Evolutionary conservation across 1,140 invertebrate genomes (phyloP).

Genomic region (Melipona quadrifasciata): DNA sequence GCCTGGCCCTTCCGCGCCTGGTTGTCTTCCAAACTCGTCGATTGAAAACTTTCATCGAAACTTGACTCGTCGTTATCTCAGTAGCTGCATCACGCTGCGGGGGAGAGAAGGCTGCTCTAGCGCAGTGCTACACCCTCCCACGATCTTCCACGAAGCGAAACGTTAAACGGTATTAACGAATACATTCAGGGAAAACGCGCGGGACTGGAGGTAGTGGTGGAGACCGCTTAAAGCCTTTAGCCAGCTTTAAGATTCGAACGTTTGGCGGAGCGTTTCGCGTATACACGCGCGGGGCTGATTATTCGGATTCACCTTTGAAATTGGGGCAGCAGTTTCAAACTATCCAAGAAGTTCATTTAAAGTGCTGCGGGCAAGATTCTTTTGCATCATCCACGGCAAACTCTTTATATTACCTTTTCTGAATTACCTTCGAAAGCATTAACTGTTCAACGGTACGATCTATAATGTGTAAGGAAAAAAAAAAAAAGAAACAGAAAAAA

Average conservation of each 20-base stretch:
- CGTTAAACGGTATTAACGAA: constrained; percentile 42
- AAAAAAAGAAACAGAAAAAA: too few relatives aligned
- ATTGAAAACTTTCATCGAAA: neutral
- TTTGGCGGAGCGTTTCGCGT: neutral
- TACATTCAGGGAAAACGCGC: neutral
- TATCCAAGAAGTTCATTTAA: constrained; percentile 43
- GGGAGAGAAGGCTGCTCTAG: neutral
- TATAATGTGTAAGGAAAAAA: neutral
- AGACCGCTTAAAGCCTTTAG: constrained; percentile 45
- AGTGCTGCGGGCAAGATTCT: constrained; percentile 40
- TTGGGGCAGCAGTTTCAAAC: constrained; percentile 41
- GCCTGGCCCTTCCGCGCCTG: neutral
- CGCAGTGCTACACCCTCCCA: neutral
- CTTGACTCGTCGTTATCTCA: neutral
- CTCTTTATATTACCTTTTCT: constrained; percentile 33
- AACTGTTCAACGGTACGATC: constrained; percentile 14
- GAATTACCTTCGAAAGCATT: constrained; percentile 29
- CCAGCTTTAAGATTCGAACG: constrained; percentile 38
- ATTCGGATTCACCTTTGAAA: constrained; percentile 42
- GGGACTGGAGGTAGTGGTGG: neutral
- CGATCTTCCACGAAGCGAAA: constrained; percentile 26
- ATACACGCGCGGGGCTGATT: constrained; percentile 12
- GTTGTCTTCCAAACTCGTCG: constrained; percentile 18
- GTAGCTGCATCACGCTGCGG: neutral
- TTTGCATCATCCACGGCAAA: constrained; percentile 10